Conservation (phyloP, 2,888 invertebrate species). For the Polyommatus iphigenia region DNA sequence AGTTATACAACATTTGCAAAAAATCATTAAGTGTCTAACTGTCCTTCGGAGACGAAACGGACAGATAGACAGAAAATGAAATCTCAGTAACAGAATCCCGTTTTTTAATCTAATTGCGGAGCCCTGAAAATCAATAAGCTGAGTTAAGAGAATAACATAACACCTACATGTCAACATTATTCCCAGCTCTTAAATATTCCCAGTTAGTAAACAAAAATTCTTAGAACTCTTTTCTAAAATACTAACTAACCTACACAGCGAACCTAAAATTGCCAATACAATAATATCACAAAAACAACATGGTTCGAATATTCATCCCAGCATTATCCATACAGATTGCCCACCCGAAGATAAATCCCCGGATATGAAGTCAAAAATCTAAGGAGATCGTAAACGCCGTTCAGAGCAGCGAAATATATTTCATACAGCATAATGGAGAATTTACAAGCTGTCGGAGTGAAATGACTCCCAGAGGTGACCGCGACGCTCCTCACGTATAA, state of each 20-base stretch:
- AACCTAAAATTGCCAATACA: background rate
- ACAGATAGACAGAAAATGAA: too few species aligned
- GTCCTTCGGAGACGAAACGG: too few species aligned
- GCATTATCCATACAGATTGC: constrained; percentile 42
- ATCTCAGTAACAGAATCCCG: too few species aligned
- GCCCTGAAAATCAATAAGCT: too few species aligned
- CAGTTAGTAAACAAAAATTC: too few species aligned
- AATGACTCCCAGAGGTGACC: constrained; percentile 77
- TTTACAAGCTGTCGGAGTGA: constrained; percentile 78
- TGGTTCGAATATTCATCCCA: background rate
- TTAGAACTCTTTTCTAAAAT: too few species aligned
- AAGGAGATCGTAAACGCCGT: constrained; percentile 62
- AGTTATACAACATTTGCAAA: too few species aligned
- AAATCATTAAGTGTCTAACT: too few species aligned
- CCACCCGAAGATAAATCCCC: constrained; percentile 40
- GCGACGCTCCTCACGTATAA: constrained; percentile 47
- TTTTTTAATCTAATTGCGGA: too few species aligned
- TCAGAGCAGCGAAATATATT: constrained; percentile 64
- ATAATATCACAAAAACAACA: background rate
- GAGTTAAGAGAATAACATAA: too few species aligned
- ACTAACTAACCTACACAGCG: background rate
- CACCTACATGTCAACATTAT: too few species aligned
- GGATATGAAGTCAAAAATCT: constrained; percentile 35
- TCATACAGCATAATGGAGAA: constrained; percentile 80
- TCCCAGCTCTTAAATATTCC: too few species aligned